phyloP scores from a whole-genome alignment of 2,113 vertebrate genomes.

The Phalacrocorax aristotelis region DNA sequence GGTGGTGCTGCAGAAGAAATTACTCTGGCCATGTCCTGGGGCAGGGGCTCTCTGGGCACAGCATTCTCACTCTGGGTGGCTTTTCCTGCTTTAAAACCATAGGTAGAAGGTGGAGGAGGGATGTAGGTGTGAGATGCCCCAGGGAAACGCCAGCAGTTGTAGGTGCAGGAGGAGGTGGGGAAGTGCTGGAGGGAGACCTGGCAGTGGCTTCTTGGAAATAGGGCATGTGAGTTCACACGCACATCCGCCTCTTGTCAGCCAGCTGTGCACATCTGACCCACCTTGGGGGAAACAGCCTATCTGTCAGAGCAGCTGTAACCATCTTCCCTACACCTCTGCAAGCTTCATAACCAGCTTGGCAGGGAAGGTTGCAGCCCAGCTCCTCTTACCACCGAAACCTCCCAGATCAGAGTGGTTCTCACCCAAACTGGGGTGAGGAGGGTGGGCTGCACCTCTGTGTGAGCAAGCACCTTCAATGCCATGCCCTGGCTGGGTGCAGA shows the following conservation, averaged over 20 bases:
- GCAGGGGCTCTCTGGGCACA: not conserved
- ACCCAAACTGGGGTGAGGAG: not conserved
- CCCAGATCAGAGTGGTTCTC: not conserved
- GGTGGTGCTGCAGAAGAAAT: not conserved
- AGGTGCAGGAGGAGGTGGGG: not conserved
- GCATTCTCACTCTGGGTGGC: not conserved
- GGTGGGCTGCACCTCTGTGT: rapidly evolving
- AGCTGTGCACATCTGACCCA: not conserved
- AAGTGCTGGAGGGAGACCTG: not conserved
- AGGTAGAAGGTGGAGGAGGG: not conserved
- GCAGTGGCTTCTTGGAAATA: not conserved
- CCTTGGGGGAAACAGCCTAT: not conserved
- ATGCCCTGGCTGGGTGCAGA: too few species aligned
- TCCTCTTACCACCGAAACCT: not conserved
- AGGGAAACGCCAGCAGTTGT: not conserved
- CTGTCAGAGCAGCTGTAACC: not conserved
- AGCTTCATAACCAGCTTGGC: not conserved
- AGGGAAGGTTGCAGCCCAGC: not conserved
- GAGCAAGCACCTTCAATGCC: not conserved
- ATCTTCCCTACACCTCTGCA: not conserved
- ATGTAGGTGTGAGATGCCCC: not conserved
- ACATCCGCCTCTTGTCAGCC: not conserved
- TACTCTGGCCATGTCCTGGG: not conserved
- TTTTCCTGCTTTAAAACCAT: not conserved
- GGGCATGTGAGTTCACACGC: not conserved